A percentile compares a stretch with the other conserved stretches of the same genome.
Evolutionary conservation across 2,888 invertebrate species (phyloP).

Genomic region (Saturnia japonica): DNA sequence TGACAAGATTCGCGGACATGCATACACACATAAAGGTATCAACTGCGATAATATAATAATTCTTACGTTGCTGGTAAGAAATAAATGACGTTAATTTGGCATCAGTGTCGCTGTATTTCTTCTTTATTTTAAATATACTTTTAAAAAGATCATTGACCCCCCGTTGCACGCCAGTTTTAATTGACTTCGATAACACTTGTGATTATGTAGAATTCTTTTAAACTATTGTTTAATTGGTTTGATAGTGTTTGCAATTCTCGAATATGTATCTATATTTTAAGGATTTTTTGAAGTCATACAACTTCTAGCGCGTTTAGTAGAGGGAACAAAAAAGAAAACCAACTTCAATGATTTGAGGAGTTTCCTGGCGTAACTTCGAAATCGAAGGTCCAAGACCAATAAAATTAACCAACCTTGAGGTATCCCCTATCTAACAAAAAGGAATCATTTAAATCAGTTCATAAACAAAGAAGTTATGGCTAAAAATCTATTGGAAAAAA

Average conservation of each 20-base stretch:
- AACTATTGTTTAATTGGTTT: background rate
- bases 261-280: no score
- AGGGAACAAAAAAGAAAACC: no score
- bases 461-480: no score
- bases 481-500: no score
- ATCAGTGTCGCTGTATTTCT: background rate
- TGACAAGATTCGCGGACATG: slow-evolving; percentile 60
- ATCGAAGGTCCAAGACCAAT: no score
- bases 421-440: no score
- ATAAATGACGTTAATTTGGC: slow-evolving; percentile 20
- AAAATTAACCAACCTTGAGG: no score
- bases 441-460: no score
- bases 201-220: background rate
- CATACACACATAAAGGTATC: slow-evolving; percentile 43
- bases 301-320: no score
- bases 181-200: background rate
- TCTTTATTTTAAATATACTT: background rate
- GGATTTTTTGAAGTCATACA: no score
- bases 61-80: slow-evolving; percentile 33
- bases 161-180: background rate
- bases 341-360: no score
- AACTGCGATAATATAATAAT: slow-evolving; percentile 45
- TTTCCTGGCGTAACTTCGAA: no score
- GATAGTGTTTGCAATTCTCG: background rate
- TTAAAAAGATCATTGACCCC: background rate